Base-by-base conservation (phyloP, 2,113 vertebrate genomes). In the Sapajus apella region DNA sequence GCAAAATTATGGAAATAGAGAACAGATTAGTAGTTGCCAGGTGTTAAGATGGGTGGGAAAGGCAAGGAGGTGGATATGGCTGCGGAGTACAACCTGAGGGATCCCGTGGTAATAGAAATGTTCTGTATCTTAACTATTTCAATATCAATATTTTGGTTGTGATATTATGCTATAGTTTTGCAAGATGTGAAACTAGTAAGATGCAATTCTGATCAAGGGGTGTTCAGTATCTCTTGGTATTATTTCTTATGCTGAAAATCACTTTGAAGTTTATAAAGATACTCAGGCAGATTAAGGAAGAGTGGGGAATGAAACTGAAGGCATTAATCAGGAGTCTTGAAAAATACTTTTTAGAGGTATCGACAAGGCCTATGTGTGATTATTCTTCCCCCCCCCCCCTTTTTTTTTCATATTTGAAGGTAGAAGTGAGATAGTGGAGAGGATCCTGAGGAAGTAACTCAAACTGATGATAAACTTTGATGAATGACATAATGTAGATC, bases 211-310 rank as follows among this genome's bases (percentile, higher is more conserved):
- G 30, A 89, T 23, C 64, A 68, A 85, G 95, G 32, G 35, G 13
- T 56, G 32, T 6, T 35, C 14, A 61, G 43, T 25, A n/a, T 64
- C 43, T 52, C 87, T 96, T 86, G n/a, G 79, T 87, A 20, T 86
- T 85, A 21, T 93, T 90, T 93, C 47, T 88, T 80, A 72, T 35
- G 45, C 52, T 82, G 58, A 96, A 92, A 80, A 85, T 95, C 3
- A 73, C 81, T 77, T 58, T 66, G 55, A 84, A 76, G 23, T 61
- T 87, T 68, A 66, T 84, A 7, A 84, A 47, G 68, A 55, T 72
- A 95, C 32, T 80, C 58, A 89, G 64, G 25, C 32, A 80, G 45
- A 21, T 68, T 77, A 84, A 79, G 64, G 58, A 43, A 80, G 45
- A 80, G 6, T 64, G 25, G 90, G 40, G 2, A 37, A 58, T 2